Base-by-base conservation (phyloP, 2,888 invertebrate genomes). In the Itoplectis maculator region DNA sequence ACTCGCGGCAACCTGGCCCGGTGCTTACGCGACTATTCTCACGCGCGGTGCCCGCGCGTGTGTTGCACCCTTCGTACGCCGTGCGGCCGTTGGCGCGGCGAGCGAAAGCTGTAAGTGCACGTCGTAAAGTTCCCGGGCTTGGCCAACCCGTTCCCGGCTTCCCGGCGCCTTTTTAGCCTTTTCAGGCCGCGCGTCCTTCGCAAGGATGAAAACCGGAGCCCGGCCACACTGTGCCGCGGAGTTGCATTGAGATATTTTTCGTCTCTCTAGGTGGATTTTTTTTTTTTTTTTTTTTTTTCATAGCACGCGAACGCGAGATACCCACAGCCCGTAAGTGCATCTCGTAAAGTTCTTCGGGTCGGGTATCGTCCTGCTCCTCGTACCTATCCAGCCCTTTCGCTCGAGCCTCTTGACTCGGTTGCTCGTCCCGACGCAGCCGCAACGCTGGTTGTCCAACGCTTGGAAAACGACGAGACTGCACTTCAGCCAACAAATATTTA, bases 241-340 rank as follows among this genome's bases (percentile, higher is more conserved):
- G 49, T 18, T 51, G 13, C 45, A 13, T n/a, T n/a, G 45, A 13
- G 45, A 45, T 45, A 45, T 45, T 45, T 45, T 45, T 45, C 45
- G 13, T n/a, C 45, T 45, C 13, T n/a, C 45, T 11, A 45, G 45
- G 29, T 29, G 29, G 29, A 29, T 29, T 29, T 29, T 29, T 29
- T 29, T 29, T 29, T n/a, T n/a, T n/a, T n/a, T n/a, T n/a, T n/a
- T n/a, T n/a, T n/a, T n/a, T n/a, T 29, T 72, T 18, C 59, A 20
- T 45, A 59, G 56, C 42, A 5, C 29, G 70, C 56, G 59, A 72
- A 45, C 70, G 56, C 70, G 70, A 29, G 2, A 72, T 59, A 72
- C 54, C 45, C 70, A 23, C 54, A 20, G 66, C 70, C 70, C 18
- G 70, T 72, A 59, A 72, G 56, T 72, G 70, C 70, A 72, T 59